These are phyloP conservation scores for Grammomys surdaster DNA, from an alignment of 2,113 vertebrate genomes.

Conservation along the genomic window DNA sequence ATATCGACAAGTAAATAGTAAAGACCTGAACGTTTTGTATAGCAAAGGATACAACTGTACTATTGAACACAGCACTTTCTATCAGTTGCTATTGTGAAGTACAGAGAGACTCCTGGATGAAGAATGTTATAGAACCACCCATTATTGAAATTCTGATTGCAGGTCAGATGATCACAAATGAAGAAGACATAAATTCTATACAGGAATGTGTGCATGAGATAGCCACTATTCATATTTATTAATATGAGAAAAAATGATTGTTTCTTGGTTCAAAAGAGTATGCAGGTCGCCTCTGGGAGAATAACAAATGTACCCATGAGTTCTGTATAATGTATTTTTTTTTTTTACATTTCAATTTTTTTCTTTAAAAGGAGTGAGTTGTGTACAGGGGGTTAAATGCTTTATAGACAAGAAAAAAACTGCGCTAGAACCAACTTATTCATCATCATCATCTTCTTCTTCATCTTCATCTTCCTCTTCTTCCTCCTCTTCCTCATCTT, in stretches of 20 bases:
- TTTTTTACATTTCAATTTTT: too few relatives aligned
- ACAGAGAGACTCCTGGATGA: conserved; percentile 45
- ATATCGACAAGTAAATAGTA: conserved; percentile 72
- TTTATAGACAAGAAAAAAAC: conserved; percentile 93
- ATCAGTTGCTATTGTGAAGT: conserved; percentile 64
- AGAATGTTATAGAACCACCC: conserved; percentile 23
- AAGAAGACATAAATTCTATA: background rate
- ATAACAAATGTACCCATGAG: background rate
- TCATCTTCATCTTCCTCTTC: too few relatives aligned
- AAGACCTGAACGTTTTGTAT: conserved; percentile 76
- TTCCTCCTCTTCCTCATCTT: too few relatives aligned
- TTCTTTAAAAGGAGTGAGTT: too few relatives aligned
- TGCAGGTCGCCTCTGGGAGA: background rate
- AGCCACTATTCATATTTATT: background rate
- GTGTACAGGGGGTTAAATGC: conserved; percentile 91
- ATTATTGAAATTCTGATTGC: background rate
- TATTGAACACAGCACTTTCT: conserved; percentile 64
- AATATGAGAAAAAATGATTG: background rate
- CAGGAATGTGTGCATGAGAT: background rate
- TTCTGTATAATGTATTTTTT: background rate
- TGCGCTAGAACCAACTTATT: too few relatives aligned
- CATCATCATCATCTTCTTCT: too few relatives aligned
- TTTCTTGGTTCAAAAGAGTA: conserved; percentile 28
- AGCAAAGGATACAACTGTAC: conserved; percentile 66
- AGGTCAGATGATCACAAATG: conserved; percentile 31